phyloP scores from a whole-genome alignment of 2,888 invertebrate species.

The Brachypalpus laphriformis region DNA sequence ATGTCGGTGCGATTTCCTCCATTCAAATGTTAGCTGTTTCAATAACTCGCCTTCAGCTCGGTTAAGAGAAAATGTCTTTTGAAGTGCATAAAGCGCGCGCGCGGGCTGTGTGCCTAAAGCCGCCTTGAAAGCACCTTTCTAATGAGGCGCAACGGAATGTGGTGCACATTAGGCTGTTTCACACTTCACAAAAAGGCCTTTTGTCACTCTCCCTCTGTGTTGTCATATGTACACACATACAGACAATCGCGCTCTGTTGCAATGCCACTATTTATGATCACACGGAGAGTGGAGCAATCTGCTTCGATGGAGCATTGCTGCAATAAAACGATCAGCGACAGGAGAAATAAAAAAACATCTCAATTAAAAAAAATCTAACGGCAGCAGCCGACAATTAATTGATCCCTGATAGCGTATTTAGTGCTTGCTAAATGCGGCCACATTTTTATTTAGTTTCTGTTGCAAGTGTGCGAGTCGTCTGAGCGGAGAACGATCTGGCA shows the following conservation, averaged over 20 bases:
- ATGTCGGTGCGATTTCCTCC: constrained; percentile 45
- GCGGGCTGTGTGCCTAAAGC: constrained; percentile 5
- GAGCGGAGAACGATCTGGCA: constrained; percentile 11
- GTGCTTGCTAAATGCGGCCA: constrained; percentile 55
- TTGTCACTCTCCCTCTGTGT: constrained; percentile 36
- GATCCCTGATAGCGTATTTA: constrained; percentile 67
- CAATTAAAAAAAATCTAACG: constrained; percentile 44
- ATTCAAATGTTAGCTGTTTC: constrained; percentile 32
- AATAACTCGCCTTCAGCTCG: constrained; percentile 9
- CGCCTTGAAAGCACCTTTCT: constrained; percentile 60
- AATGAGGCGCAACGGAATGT: constrained; percentile 71
- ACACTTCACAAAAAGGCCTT: constrained; percentile 60
- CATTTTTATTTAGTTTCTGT: constrained; percentile 15
- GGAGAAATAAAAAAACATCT: constrained; percentile 32
- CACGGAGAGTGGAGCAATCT: constrained; percentile 27
- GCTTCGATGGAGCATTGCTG: background rate
- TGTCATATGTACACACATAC: background rate
- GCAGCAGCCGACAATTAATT: constrained; percentile 63
- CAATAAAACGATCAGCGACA: constrained; percentile 42
- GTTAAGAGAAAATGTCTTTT: constrained; percentile 19
- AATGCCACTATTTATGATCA: constrained; percentile 41
- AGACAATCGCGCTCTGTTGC: constrained; percentile 32
- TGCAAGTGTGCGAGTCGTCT: constrained; percentile 28
- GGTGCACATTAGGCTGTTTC: constrained; percentile 55
- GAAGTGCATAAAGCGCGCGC: constrained; percentile 19